phyloP scores from a whole-genome alignment of 2,113 vertebrate species.

The Setophaga petechia region DNA sequence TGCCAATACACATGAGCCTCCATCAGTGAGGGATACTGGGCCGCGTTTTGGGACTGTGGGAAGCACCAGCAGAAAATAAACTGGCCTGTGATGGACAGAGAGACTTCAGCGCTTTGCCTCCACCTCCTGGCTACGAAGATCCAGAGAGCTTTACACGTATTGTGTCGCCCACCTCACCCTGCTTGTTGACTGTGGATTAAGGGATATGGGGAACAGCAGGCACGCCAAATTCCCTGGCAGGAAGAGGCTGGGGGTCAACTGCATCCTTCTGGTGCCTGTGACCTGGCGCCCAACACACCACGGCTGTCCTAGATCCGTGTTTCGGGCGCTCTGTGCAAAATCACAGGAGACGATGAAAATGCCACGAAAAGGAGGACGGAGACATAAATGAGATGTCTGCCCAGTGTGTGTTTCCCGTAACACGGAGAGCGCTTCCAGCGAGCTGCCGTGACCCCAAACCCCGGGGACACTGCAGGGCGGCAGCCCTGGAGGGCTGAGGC shows the following conservation, averaged over 20 bases:
- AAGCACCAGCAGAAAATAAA: neutral
- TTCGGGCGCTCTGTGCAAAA: neutral
- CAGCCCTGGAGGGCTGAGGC: neutral
- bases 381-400: neutral
- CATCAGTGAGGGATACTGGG: neutral
- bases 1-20: neutral
- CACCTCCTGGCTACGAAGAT: neutral
- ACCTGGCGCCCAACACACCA: rapidly evolving
- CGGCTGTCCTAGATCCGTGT: rapidly evolving
- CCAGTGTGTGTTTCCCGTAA: rapidly evolving
- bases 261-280: rapidly evolving
- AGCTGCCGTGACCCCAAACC: neutral
- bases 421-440: neutral
- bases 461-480: rapidly evolving
- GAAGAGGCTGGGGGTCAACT: no score
- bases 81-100: no score
- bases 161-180: rapidly evolving
- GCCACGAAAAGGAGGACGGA: no score
- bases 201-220: no score
- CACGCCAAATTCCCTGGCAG: neutral
- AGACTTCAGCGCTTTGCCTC: neutral
- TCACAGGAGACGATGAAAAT: no score
- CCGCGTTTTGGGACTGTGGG: neutral
- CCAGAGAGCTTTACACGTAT: rapidly evolving
- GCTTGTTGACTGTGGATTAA: no score